Conservation (phyloP, 1,140 invertebrate species). For the Micrasema minimum region DNA sequence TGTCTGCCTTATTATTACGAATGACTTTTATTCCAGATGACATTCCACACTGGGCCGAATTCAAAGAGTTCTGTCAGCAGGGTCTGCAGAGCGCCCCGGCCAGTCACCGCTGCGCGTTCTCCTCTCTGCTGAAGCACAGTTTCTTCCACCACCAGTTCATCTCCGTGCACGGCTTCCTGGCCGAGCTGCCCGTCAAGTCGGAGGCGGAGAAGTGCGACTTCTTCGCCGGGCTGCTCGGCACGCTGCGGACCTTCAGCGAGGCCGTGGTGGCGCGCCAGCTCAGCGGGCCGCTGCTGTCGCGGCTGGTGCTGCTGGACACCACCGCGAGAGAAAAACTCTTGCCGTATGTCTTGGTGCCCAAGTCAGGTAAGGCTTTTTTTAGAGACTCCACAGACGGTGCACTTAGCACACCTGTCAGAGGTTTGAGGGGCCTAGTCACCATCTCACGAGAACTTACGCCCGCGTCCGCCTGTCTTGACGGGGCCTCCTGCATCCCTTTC, state of each 20-base stretch:
- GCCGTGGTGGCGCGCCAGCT: slow-evolving; percentile 82
- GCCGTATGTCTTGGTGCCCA: slow-evolving; percentile 69
- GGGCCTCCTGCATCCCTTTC: too few relatives aligned
- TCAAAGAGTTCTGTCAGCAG: slow-evolving; percentile 74
- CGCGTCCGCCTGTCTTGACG: too few relatives aligned
- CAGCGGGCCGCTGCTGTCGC: slow-evolving; percentile 77
- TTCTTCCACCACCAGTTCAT: slow-evolving; percentile 88
- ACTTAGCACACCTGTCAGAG: too few relatives aligned
- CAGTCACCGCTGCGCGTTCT: slow-evolving; percentile 70
- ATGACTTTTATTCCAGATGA: slow-evolving; percentile 65
- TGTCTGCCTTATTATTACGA: too few relatives aligned
- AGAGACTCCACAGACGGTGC: neutral
- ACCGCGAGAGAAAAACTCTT: slow-evolving; percentile 80
- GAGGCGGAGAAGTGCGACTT: slow-evolving; percentile 80
- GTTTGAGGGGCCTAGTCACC: too few relatives aligned
- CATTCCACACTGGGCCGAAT: slow-evolving; percentile 74
- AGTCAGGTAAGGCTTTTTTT: slow-evolving; percentile 53
- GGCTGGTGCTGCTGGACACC: slow-evolving; percentile 83
- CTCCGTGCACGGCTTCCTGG: slow-evolving; percentile 81
- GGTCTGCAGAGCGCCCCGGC: slow-evolving; percentile 72
- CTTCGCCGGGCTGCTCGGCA: slow-evolving; percentile 74
- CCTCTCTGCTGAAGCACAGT: slow-evolving; percentile 73
- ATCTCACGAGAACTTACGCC: too few relatives aligned
- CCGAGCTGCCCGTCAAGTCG: slow-evolving; percentile 81
- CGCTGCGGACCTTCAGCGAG: slow-evolving; percentile 78